Evolutionary conservation across 1,140 invertebrate species (phyloP), one percentile per base, ranked within the genome.

Genomic region (Tetragnatha versicolor): DNA sequence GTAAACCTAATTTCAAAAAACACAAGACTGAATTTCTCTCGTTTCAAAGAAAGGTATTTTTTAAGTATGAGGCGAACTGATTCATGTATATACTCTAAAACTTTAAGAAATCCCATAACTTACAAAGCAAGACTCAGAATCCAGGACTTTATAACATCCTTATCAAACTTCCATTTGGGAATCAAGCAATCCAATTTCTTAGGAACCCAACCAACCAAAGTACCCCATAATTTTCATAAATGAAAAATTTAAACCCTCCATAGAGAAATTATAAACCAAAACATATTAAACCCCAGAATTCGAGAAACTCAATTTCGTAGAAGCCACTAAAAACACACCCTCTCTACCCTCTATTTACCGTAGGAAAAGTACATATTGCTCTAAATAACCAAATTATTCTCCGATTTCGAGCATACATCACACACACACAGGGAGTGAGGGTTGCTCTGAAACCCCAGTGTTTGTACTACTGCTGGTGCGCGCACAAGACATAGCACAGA

Each of bases 321-420:
- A 53, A 70, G 37, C 17, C 47, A 49, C 22, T 10, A 53, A 70
- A 70, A 53, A 42, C 39, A 17, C 25, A 39, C 31, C 1, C 25
- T 51, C n/a, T 12, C 55, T 31, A n/a, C 22, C 10, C 42, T 14
- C 20, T 70, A 49, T 70, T 70, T 70, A 70, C 49, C n/a, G n/a
- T 20, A 39, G 25, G 68, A 53, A 70, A 35, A 35, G 31, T n/a
- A 53, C 33, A 70, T 70, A 51, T 70, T 53, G 29, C 69, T 45
- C 39, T 73, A 73, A 73, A 73, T 73, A 73, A 73, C 69, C 39
- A 73, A 73, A 73, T 73, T 73, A 73, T 73, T 73, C 60, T 60
- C 69, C 69, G 53, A 73, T 73, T n/a, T 58, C 69, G 27, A 35
- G 55, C 69, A 73, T 73, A 31, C 53, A 60, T 73, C 53, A 73